Evolutionary conservation across 2,113 vertebrate species (phyloP).

Genomic region (Glaucidium brasilianum): DNA sequence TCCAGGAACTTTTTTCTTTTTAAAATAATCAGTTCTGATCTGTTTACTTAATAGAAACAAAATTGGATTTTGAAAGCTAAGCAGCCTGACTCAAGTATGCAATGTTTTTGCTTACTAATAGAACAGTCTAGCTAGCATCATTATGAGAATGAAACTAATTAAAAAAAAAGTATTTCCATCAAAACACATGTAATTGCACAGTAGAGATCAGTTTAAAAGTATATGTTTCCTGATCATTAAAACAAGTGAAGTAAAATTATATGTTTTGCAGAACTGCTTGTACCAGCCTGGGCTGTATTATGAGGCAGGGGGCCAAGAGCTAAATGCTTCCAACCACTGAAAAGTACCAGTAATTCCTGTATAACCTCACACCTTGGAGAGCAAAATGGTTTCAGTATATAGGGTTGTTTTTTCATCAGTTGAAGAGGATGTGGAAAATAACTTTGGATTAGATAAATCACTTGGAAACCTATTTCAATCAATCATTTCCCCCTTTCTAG

Average conservation of each 20-base stretch:
- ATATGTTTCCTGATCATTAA: slow-evolving; percentile 50
- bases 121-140: neutral
- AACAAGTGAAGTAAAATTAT: slow-evolving; percentile 36
- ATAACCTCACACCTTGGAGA: slow-evolving; percentile 18
- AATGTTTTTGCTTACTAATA: slow-evolving; percentile 20
- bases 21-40: neutral
- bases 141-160: slow-evolving; percentile 39
- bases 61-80: neutral
- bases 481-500: slow-evolving; percentile 35
- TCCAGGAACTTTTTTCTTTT: neutral
- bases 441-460: slow-evolving; percentile 42
- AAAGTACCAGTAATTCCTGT: slow-evolving; percentile 41
- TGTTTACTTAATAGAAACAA: neutral
- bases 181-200: slow-evolving; percentile 55
- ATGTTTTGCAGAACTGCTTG: slow-evolving; percentile 41
- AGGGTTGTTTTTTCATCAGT: neutral
- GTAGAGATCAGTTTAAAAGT: slow-evolving; percentile 38
- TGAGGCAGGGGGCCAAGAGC: slow-evolving; percentile 43
- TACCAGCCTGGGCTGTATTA: slow-evolving; percentile 23
- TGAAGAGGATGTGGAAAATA: slow-evolving; percentile 35
- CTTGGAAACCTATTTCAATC: slow-evolving; percentile 43
- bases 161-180: neutral
- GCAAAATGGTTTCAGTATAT: neutral
- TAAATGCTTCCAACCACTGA: neutral
- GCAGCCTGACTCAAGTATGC: neutral